Conservation (phyloP, 2,888 invertebrate species). For the Polyommatus icarus region DNA sequence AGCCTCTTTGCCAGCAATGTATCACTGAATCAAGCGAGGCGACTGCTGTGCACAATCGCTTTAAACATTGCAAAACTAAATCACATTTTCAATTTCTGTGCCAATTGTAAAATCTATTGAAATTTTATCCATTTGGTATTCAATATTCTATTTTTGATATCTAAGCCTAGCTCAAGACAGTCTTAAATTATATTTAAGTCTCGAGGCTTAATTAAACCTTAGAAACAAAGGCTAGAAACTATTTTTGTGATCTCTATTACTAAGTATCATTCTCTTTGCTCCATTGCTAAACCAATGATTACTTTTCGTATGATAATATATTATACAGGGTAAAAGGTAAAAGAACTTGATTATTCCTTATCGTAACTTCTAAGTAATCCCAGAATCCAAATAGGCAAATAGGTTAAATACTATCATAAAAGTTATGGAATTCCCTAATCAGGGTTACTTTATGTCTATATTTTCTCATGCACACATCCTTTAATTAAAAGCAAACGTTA, state of each 20-base stretch:
- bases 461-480: slow-evolving; percentile 51
- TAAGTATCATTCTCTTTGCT: too few species aligned
- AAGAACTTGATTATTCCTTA: neutral
- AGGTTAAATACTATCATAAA: neutral
- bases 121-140: slow-evolving; percentile 11
- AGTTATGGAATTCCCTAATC: slow-evolving; percentile 30
- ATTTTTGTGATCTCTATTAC: neutral
- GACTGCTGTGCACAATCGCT: slow-evolving; percentile 40
- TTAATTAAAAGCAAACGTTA: slow-evolving; percentile 70
- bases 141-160: neutral
- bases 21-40: slow-evolving; percentile 40
- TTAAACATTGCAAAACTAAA: slow-evolving; percentile 42
- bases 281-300: too few species aligned
- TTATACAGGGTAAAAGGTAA: too few species aligned
- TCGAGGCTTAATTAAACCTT: too few species aligned
- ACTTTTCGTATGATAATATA: too few species aligned
- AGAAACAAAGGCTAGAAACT: neutral
- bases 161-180: neutral
- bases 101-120: slow-evolving; percentile 27
- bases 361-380: neutral
- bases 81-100: slow-evolving; percentile 42
- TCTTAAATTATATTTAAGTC: neutral
- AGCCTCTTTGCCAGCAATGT: slow-evolving; percentile 41
- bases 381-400: neutral
- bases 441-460: slow-evolving; percentile 37